Base-by-base conservation (phyloP, 1,140 invertebrate species). In the Patella vulgata region DNA sequence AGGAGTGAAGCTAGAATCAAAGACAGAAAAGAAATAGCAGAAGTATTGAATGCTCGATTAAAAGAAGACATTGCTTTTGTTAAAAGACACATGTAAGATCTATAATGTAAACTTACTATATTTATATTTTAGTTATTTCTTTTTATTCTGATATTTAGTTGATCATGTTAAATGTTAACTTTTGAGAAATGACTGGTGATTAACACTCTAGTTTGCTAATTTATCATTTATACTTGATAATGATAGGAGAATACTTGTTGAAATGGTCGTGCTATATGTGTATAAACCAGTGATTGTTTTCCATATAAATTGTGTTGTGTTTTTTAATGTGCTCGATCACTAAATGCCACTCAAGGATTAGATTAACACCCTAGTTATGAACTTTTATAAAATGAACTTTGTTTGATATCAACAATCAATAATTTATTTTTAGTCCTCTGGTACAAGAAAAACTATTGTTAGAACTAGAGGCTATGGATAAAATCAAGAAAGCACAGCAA, bases 391-490 rank as follows among this genome's bases (percentile, higher is more conserved):
- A 48, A 48, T 21, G 53, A 17, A 31, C 33, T 36, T 36, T 36
- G 33, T 36, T 14, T 36, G 33, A n/a, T n/a, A n/a, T n/a, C n/a
- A n/a, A n/a, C n/a, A n/a, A n/a, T n/a, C n/a, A n/a, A n/a, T n/a
- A n/a, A 28, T 53, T 28, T 54, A 44, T 57, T 62, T 69, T 44
- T 51, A 82, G 80, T 36, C 81, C 81, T 21, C 55, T 83, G 21
- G 81, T 83, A 17, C 71, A 80, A 65, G 81, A 83, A 44, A 83
- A 83, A 33, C 61, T 83, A 58, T 66, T 74, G n/a, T 58, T 83
- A 23, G 81, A 83, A 48, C 48, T 73, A 53, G 70, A 79, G 59
- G 80, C 81, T 3, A 83, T 83, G 81, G 67, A 74, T 40, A 78
- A 74, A 59, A 83, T 83, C 4, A 72, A 71, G 59, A 71, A 75